phyloP scores from a whole-genome alignment of 2,888 invertebrate genomes.

The Heliconius sara region DNA sequence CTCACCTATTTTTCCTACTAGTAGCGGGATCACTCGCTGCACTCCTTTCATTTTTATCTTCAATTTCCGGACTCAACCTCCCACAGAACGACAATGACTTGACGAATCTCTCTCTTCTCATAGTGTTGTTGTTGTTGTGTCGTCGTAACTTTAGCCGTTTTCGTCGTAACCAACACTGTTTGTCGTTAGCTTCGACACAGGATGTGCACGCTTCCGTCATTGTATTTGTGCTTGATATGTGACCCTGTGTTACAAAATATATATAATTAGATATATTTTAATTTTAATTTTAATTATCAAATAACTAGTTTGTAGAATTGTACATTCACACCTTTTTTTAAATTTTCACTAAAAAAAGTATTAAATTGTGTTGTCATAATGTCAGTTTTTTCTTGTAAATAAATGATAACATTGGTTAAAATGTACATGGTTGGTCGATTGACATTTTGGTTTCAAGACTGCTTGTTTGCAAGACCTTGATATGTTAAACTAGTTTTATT shows the following conservation, averaged over 20 bases:
- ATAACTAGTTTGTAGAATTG: neutral
- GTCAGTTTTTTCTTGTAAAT: too few relatives aligned
- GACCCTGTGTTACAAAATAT: conserved; percentile 62
- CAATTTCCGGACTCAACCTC: conserved; percentile 82
- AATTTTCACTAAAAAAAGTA: too few relatives aligned
- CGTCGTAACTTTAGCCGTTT: conserved; percentile 73
- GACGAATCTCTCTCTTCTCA: conserved; percentile 80
- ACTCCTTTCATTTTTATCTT: conserved; percentile 83
- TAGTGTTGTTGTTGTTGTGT: conserved; percentile 59
- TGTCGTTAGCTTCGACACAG: conserved; percentile 78
- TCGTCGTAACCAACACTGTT: conserved; percentile 73
- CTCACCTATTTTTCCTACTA: conserved; percentile 80
- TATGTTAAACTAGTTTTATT: too few relatives aligned
- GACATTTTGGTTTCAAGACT: too few relatives aligned
- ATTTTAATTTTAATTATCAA: too few relatives aligned
- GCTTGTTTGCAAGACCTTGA: too few relatives aligned
- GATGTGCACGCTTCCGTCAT: conserved; percentile 82
- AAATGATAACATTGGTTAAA: too few relatives aligned
- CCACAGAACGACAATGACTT: conserved; percentile 91
- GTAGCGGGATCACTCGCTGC: conserved; percentile 87
- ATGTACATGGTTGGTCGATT: too few relatives aligned
- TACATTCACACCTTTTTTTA: too few relatives aligned
- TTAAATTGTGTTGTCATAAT: too few relatives aligned
- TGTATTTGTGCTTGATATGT: conserved; percentile 81
- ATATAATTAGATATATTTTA: conserved; percentile 8